Evolutionary conservation across 2,113 vertebrate genomes (phyloP), one percentile per base, ranked within the genome.

Genomic region (Sceloporus undulatus): DNA sequence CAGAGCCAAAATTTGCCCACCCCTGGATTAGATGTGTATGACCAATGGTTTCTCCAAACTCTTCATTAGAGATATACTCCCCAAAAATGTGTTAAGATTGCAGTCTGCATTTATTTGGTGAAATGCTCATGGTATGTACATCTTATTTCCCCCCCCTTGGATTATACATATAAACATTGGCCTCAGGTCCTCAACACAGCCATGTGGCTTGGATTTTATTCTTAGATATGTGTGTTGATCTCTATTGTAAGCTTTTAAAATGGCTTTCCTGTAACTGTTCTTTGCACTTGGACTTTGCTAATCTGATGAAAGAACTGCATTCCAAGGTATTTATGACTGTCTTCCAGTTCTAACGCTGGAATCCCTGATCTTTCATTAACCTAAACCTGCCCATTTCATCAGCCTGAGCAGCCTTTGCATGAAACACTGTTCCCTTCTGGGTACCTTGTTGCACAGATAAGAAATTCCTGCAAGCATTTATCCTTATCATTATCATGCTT

Each of bases 241-340:
- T 74, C 34, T n/a, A 6, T 59, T 38, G 59, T 85, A 85, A 75
- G 83, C 71, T 23, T 62, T 59, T 85, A 71, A 29, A 85, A 75
- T 23, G 34, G 59, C 34, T 85, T 74, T 85, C n/a, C 11, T 59
- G 83, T 56, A 84, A 56, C n/a, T 74, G 19, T 56, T 74, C 19
- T 56, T 74, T 74, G 82, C 70, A 23, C 34, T 56, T 85, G 71
- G 27, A 59, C n/a, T 71, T 85, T n/a, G 59, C 52, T 85, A 75
- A 85, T 38, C 71, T 85, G 52, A 40, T 34, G 83, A 85, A 75
- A 75, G 10, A 52, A n/a, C 71, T 74, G 52, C 70, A 85, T 85
- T 85, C 83, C 70, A 59, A 25, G 9, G 83, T 85, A 85, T 85
- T 85, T 85, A 85, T 56, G 75, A 75, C 68, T 59, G 70, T 85